phyloP scores from a whole-genome alignment of 2,888 invertebrate species.

The Pecten maximus region DNA sequence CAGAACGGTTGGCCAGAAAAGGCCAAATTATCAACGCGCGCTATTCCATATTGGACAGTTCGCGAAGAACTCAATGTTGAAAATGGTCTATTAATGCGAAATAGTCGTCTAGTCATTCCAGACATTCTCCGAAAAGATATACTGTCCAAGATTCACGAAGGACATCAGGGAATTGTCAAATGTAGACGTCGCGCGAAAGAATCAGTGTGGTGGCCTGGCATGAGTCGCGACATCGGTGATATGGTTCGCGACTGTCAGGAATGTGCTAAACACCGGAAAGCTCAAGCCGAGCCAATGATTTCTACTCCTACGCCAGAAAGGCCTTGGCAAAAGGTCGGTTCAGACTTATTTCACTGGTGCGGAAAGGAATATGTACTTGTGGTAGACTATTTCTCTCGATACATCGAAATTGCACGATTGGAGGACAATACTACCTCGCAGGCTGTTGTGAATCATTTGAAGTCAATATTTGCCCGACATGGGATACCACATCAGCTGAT shows the following conservation, averaged over 20 bases:
- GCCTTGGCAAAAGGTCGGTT: conserved; percentile 45
- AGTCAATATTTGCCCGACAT: conserved; percentile 37
- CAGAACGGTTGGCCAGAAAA: too few relatives aligned
- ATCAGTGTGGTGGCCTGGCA: neutral
- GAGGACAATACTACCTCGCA: neutral
- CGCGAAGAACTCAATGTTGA: neutral
- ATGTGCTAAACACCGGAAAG: too few relatives aligned
- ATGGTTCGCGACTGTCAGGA: too few relatives aligned
- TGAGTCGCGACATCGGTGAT: neutral
- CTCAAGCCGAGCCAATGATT: too few relatives aligned
- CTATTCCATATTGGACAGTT: neutral
- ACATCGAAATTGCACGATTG: conserved; percentile 39
- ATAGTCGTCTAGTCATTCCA: neutral
- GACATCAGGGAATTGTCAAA: neutral
- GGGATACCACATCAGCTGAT: conserved; percentile 35
- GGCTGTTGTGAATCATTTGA: conserved; percentile 21
- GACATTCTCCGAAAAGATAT: neutral
- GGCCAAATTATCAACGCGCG: too few relatives aligned
- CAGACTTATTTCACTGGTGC: conserved; percentile 40
- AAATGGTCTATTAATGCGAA: neutral
- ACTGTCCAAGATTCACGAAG: neutral
- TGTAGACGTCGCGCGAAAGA: neutral
- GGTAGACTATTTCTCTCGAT: conserved; percentile 26
- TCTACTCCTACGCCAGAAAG: neutral
- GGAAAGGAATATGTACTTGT: conserved; percentile 39